Evolutionary conservation across 2,113 vertebrate genomes (phyloP).

Genomic region (Terrapene triunguis): DNA sequence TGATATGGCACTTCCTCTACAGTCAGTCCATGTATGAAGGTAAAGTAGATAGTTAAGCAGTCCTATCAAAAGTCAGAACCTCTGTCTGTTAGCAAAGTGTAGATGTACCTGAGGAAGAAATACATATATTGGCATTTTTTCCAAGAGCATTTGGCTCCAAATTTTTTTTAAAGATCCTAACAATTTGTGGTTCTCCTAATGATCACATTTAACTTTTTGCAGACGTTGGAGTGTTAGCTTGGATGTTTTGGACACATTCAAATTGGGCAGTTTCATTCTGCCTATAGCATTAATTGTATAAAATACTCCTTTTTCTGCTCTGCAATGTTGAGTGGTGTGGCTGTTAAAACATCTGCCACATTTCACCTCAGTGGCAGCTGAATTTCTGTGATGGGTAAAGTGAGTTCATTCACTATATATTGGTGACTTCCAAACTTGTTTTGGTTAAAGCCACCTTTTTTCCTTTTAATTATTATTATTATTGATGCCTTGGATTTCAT

Average conservation of each 20-base stretch:
- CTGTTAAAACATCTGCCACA: not conserved
- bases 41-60: not conserved
- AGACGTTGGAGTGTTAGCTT: not conserved
- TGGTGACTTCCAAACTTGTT: not conserved
- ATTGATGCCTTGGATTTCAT: not conserved
- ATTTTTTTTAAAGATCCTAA: too few species aligned
- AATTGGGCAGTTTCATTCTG: not conserved
- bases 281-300: not conserved
- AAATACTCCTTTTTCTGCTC: not conserved
- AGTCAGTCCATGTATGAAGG: not conserved
- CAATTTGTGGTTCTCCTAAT: not conserved
- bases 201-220: not conserved
- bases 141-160: not conserved
- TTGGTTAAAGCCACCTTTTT: not conserved
- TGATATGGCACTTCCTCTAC: not conserved
- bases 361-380: not conserved
- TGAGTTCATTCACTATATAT: not conserved
- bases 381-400: not conserved
- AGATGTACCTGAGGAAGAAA: not conserved
- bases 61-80: not conserved
- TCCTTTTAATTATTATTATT: not conserved
- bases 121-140: not conserved
- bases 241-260: not conserved
- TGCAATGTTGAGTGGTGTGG: not conserved
- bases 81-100: not conserved